A percentile compares a stretch with the other conserved stretches of the same genome.
Conservation (phyloP, 2,888 invertebrate genomes). For the Ormia ochracea region DNA sequence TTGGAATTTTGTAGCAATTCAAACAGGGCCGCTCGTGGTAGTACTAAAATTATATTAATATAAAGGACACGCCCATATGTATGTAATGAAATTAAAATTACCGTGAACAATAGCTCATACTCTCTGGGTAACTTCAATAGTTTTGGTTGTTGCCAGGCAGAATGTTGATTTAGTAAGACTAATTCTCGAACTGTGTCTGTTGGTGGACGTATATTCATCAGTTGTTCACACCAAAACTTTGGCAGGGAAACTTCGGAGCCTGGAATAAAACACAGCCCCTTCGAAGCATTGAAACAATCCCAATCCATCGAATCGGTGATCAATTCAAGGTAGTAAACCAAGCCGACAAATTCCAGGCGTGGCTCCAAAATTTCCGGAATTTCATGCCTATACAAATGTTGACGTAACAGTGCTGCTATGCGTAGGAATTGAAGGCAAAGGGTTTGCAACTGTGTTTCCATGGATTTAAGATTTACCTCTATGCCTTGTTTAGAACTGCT, state of each 20-base stretch:
- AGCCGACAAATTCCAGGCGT: conserved; percentile 85
- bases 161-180: conserved; percentile 83
- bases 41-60: conserved; percentile 79
- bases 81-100: too few species aligned
- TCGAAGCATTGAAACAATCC: conserved; percentile 82
- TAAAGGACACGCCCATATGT: too few species aligned
- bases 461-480: conserved; percentile 74
- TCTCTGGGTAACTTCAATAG: conserved; percentile 90
- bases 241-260: conserved; percentile 79
- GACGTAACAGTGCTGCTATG: conserved; percentile 87
- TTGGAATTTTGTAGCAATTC: conserved; percentile 92
- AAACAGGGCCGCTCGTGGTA: conserved; percentile 93
- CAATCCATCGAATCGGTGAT: conserved; percentile 82
- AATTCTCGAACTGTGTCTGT: conserved; percentile 79
- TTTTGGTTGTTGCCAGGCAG: conserved; percentile 88
- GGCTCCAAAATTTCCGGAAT: conserved; percentile 83
- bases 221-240: conserved; percentile 83
- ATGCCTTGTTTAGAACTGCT: conserved; percentile 43
- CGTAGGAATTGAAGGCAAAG: conserved; percentile 90
- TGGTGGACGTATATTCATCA: conserved; percentile 78
- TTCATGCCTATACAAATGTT: conserved; percentile 88
- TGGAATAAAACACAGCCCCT: conserved; percentile 80
- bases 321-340: conserved; percentile 87
- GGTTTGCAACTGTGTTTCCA: conserved; percentile 82
- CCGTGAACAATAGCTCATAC: conserved; percentile 94